phyloP scores from a whole-genome alignment of 2,888 invertebrate genomes.

The Xestia sexstrigata region DNA sequence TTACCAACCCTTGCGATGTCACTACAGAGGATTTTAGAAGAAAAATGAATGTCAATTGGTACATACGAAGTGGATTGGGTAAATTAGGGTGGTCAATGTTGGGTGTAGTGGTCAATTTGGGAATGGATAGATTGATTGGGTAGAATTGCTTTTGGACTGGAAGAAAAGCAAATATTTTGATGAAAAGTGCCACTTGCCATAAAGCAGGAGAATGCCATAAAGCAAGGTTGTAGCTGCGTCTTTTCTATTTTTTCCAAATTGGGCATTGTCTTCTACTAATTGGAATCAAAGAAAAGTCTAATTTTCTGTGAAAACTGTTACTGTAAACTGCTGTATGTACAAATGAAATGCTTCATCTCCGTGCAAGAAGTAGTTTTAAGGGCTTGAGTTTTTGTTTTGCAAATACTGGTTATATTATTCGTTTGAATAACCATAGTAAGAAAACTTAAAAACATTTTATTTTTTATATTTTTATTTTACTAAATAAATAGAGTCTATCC shows the following conservation, averaged over 20 bases:
- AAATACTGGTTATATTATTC: no score
- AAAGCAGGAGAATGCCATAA: background rate
- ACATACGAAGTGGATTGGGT: conserved; percentile 47
- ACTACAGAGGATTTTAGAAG: conserved; percentile 80
- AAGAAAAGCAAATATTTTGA: background rate
- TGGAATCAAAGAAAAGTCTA: no score
- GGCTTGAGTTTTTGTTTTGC: background rate
- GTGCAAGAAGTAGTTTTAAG: background rate
- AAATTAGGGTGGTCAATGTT: conserved; percentile 21
- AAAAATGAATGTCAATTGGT: conserved; percentile 82
- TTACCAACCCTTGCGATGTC: conserved; percentile 83
- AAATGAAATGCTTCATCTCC: background rate
- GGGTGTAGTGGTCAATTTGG: conserved; percentile 1
- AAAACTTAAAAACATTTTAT: background rate
- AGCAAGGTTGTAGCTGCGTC: no score
- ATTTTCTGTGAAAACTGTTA: no score
- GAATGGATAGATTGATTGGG: background rate
- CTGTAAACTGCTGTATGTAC: background rate
- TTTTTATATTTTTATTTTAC: background rate
- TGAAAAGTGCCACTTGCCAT: background rate
- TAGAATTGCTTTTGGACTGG: background rate
- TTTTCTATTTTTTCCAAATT: no score
- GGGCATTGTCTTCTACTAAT: no score
- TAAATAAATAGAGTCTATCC: background rate
- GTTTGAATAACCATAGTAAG: background rate